Evolutionary conservation across 2,888 invertebrate genomes (phyloP), one percentile per base, ranked within the genome.

Genomic region (Mythimna loreyi): DNA sequence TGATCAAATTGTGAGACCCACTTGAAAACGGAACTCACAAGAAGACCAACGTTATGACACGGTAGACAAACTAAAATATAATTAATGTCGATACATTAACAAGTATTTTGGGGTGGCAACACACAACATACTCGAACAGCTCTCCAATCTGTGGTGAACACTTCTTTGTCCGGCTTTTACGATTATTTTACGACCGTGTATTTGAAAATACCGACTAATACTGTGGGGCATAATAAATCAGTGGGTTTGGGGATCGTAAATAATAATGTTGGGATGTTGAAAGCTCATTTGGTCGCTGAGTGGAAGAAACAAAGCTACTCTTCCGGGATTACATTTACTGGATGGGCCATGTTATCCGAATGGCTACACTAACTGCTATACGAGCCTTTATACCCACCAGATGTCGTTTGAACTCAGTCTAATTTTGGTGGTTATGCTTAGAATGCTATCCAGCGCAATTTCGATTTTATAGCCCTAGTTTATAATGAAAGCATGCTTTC

Each of bases 171-270:
- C 11, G 45, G 55, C n/a, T 33, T 77, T 81, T 49, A 78, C 66
- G 81, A 81, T 63, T n/a, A 13, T 63, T 78, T 78, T 77, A 78
- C 78, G 78, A 77, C n/a, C 65, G 21, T 57, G 66, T 77, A 59
- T 69, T 56, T 70, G 55, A 66, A 81, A 52, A 59, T 40, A 25
- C 62, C 72, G 81, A 60, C 75, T 50, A 56, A 60, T 62, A 71
- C 30, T 57, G 40, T 64, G 64, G 47, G 30, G 56, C 2, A 25
- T 56, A 19, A 68, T 81, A 78, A 78, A 81, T 77, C 78, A 78
- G 66, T 63, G 40, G 64, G 67, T 69, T 82, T 30, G 58, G 55
- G 64, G 59, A 23, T 67, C 81, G 78, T 80, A 72, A 80, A 83
- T 67, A 65, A 65, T 66, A 62, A 67, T 55, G 66, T 62, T 67